phyloP scores from a whole-genome alignment of 1,140 invertebrate species.

The Drosophila sulfurigaster region DNA sequence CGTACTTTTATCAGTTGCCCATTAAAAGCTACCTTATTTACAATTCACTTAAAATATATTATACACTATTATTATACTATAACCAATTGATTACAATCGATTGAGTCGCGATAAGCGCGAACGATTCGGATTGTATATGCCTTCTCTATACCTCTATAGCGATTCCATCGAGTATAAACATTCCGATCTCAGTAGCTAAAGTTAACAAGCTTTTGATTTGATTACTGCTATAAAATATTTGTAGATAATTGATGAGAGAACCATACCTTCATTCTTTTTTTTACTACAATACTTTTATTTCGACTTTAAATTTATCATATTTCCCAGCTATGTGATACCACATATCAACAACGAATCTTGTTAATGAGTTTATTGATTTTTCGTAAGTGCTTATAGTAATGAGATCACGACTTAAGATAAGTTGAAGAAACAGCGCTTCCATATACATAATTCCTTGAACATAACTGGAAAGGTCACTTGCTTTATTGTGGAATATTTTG shows the following conservation, averaged over 20 bases:
- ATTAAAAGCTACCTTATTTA: background rate
- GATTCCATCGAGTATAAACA: background rate
- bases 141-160: background rate
- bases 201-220: too few relatives aligned
- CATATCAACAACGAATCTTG: too few relatives aligned
- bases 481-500: background rate
- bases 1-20: slow-evolving; percentile 9
- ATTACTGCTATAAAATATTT: too few relatives aligned
- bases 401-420: background rate
- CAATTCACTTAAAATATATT: slow-evolving; percentile 1
- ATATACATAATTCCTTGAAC: background rate
- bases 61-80: slow-evolving; percentile 4
- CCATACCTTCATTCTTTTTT: too few relatives aligned
- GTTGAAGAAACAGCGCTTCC: too few relatives aligned
- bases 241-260: too few relatives aligned
- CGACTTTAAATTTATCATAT: too few relatives aligned
- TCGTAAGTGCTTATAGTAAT: background rate
- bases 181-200: background rate
- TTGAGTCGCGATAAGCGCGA: slow-evolving; percentile 1
- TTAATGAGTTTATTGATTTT: background rate
- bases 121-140: background rate
- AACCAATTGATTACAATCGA: slow-evolving; percentile 5
- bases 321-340: too few relatives aligned
- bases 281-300: too few relatives aligned
- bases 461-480: background rate